Percentiles rank a stretch among this genome's conserved stretches.
Evolutionary conservation across 2,888 invertebrate genomes (phyloP).

Genomic region (Amphipoea lucens): DNA sequence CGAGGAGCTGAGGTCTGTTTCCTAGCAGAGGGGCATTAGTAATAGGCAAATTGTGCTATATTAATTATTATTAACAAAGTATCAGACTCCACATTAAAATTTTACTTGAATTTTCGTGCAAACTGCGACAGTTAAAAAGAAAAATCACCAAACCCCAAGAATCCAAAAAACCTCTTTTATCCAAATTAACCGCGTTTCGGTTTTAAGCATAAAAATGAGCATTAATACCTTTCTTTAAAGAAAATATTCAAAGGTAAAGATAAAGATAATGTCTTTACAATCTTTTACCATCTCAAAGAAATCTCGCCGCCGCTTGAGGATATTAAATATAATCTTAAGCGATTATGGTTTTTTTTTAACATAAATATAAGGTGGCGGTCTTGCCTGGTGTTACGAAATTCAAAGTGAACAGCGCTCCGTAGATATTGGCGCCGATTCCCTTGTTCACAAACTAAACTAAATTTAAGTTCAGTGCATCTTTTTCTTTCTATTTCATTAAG

Average conservation of each 20-base stretch:
- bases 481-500: too few species aligned
- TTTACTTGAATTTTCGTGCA: constrained; percentile 16
- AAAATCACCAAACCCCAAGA: constrained; percentile 22
- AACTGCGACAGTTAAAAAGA: constrained; percentile 23
- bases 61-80: not conserved
- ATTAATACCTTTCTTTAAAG: constrained; percentile 43
- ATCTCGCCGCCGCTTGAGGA: constrained; percentile 47
- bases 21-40: too few species aligned
- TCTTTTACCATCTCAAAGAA: constrained; percentile 46
- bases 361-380: constrained; percentile 47
- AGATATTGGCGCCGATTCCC: too few species aligned
- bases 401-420: not conserved
- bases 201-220: constrained; percentile 49
- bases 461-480: too few species aligned
- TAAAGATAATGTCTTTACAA: constrained; percentile 38
- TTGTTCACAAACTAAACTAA: too few species aligned
- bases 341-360: constrained; percentile 51
- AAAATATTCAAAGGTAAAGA: constrained; percentile 51
- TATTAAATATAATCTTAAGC: constrained; percentile 44
- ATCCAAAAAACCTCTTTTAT: constrained; percentile 35
- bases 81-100: not conserved
- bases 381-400: not conserved
- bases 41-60: not conserved
- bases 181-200: constrained; percentile 43
- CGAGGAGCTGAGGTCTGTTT: too few species aligned